A percentile compares a stretch with the other conserved stretches of the same genome.
phyloP scores from a whole-genome alignment of 1,140 invertebrate genomes.

The Copidosoma floridanum region DNA sequence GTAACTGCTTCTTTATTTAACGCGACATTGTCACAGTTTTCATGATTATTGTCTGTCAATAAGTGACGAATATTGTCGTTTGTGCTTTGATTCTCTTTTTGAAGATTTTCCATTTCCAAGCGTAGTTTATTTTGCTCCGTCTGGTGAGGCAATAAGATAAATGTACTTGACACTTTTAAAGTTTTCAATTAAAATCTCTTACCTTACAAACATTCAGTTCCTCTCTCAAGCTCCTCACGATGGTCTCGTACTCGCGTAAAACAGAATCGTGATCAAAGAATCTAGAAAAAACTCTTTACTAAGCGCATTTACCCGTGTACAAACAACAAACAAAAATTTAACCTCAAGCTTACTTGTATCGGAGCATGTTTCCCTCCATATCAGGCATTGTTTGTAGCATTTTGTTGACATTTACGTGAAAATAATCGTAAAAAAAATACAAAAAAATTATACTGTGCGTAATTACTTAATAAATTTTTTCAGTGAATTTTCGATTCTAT shows the following conservation, averaged over 20 bases:
- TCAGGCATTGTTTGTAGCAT: slow-evolving; percentile 31
- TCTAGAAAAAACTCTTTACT: slow-evolving; percentile 16
- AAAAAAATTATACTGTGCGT: too few species aligned
- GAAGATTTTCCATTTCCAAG: slow-evolving; percentile 35
- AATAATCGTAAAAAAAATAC: too few species aligned
- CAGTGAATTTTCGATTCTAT: too few species aligned
- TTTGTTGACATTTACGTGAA: too few species aligned
- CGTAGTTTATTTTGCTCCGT: slow-evolving; percentile 43
- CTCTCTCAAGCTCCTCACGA: slow-evolving; percentile 39
- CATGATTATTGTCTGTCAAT: slow-evolving; percentile 34
- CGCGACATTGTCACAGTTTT: slow-evolving; percentile 28
- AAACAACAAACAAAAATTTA: slow-evolving; percentile 24
- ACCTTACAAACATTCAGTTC: slow-evolving; percentile 48
- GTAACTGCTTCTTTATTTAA: slow-evolving; percentile 35
- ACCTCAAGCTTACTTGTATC: slow-evolving; percentile 36
- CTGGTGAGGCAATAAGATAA: slow-evolving; percentile 31
- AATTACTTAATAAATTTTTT: too few species aligned
- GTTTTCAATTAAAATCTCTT: slow-evolving; percentile 2
- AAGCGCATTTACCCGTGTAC: too few species aligned
- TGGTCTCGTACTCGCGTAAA: slow-evolving; percentile 37
- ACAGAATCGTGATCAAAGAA: slow-evolving; percentile 27
- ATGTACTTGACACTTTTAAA: slow-evolving; percentile 1
- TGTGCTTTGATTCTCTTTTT: slow-evolving; percentile 36
- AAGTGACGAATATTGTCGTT: slow-evolving; percentile 31
- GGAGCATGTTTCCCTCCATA: slow-evolving; percentile 10